Percentiles rank a stretch among this genome's conserved stretches.
Evolutionary conservation across 2,888 invertebrate genomes (phyloP).

Genomic region (Rhodophaea formosa): DNA sequence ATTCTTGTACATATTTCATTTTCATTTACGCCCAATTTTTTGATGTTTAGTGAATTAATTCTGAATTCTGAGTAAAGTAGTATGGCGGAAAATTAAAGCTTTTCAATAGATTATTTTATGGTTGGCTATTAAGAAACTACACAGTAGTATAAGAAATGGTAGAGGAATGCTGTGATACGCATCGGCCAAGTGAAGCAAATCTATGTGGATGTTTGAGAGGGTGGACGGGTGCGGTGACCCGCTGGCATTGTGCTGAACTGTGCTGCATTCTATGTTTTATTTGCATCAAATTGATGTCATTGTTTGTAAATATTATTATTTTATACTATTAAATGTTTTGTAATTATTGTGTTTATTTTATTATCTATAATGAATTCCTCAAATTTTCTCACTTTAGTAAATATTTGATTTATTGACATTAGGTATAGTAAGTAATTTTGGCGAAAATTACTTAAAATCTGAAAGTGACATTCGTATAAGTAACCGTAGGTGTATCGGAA

Average conservation of each 20-base stretch:
- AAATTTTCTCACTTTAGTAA: too few relatives aligned
- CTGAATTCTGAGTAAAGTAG: background rate
- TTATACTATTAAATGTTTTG: constrained; percentile 68
- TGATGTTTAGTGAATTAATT: background rate
- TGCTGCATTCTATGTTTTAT: constrained; percentile 54
- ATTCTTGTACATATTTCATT: too few relatives aligned
- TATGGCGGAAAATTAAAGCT: background rate
- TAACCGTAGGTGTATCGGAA: too few relatives aligned
- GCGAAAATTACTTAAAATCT: too few relatives aligned
- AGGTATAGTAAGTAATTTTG: too few relatives aligned
- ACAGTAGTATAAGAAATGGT: constrained; percentile 8
- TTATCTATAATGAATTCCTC: background rate
- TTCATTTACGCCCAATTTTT: background rate
- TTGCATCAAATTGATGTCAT: constrained; percentile 79
- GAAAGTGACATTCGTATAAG: too few relatives aligned
- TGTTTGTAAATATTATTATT: constrained; percentile 78
- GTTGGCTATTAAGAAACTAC: constrained; percentile 2
- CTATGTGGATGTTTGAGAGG: constrained; percentile 27
- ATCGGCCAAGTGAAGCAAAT: background rate
- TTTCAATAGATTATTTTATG: background rate
- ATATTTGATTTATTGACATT: too few relatives aligned
- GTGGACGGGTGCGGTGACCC: constrained; percentile 33
- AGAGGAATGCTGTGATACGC: constrained; percentile 21
- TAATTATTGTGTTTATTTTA: constrained; percentile 34
- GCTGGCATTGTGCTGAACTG: constrained; percentile 53